Evolutionary conservation across 1,140 invertebrate genomes (phyloP).

Genomic region (Riptortus pedestris): DNA sequence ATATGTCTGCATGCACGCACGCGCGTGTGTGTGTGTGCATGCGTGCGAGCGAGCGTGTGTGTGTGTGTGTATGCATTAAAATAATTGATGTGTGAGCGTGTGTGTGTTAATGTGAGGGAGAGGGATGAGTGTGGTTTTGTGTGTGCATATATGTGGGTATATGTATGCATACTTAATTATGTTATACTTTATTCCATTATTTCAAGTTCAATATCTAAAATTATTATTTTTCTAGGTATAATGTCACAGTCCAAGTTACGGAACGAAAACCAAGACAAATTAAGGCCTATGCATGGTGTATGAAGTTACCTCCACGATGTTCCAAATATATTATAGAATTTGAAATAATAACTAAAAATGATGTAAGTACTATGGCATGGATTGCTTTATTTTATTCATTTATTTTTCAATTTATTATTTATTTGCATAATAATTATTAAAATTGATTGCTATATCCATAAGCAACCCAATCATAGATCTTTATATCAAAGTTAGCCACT

Average conservation of each 20-base stretch:
- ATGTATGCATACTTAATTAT: not conserved
- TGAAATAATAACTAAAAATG: slow-evolving; percentile 55
- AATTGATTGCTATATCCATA: not conserved
- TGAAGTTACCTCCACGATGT: slow-evolving; percentile 71
- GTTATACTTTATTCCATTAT: too few relatives aligned
- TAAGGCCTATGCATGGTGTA: slow-evolving; percentile 67
- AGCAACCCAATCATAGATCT: not conserved
- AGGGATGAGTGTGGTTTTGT: not conserved
- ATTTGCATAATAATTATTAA: not conserved
- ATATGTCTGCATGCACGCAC: too few relatives aligned
- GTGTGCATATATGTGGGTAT: too few relatives aligned
- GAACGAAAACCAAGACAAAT: slow-evolving; percentile 71
- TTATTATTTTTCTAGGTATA: slow-evolving; percentile 48
- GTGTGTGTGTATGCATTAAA: not conserved
- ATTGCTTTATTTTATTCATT: too few relatives aligned
- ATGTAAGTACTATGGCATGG: slow-evolving; percentile 42
- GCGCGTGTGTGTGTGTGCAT: not conserved
- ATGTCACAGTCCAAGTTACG: slow-evolving; percentile 56
- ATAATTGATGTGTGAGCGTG: not conserved
- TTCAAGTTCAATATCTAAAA: not conserved
- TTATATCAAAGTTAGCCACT: not conserved
- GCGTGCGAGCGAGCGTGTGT: too few relatives aligned
- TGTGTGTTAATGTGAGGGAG: not conserved
- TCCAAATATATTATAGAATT: slow-evolving; percentile 72
- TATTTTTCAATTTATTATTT: not conserved